These are phyloP conservation scores for Acrocephalus scirpaceus DNA, from an alignment of 2,797 vertebrate genomes.

Conservation along the genomic window DNA sequence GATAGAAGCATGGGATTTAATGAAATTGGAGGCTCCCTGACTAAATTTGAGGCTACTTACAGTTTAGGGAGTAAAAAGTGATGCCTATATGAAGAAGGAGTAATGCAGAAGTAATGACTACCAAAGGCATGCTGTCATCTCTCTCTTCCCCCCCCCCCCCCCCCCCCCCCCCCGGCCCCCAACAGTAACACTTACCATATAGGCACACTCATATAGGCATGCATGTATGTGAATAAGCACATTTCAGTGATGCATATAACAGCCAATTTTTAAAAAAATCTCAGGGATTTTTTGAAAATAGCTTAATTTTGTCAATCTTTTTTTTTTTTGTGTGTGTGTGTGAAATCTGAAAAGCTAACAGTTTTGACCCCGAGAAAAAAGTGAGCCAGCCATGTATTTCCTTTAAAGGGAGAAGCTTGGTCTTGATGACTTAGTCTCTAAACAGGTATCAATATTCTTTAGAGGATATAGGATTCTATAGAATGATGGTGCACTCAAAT, in stretches of 20 bases:
- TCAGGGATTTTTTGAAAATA: background rate
- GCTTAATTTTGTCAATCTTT: background rate
- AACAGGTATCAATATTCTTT: background rate
- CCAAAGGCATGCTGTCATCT: background rate
- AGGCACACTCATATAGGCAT: too few relatives aligned
- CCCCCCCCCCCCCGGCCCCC: too few relatives aligned
- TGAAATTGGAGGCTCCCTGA: background rate
- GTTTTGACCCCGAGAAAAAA: background rate
- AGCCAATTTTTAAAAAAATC: background rate
- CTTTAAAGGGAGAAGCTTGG: background rate
- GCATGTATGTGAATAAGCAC: background rate
- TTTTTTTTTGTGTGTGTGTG: background rate
- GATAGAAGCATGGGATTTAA: background rate
- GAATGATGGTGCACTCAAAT: background rate
- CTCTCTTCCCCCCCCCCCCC: too few relatives aligned
- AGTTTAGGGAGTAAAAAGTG: background rate
- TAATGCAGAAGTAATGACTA: background rate
- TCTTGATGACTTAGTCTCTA: background rate
- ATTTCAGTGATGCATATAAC: background rate
- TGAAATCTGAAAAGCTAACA: background rate
- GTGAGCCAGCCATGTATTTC: background rate
- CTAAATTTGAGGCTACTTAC: background rate
- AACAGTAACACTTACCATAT: background rate
- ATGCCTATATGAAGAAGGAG: background rate
- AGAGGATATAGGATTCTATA: background rate